phyloP scores from a whole-genome alignment of 2,113 vertebrate genomes.

The Hymenochirus boettgeri region DNA sequence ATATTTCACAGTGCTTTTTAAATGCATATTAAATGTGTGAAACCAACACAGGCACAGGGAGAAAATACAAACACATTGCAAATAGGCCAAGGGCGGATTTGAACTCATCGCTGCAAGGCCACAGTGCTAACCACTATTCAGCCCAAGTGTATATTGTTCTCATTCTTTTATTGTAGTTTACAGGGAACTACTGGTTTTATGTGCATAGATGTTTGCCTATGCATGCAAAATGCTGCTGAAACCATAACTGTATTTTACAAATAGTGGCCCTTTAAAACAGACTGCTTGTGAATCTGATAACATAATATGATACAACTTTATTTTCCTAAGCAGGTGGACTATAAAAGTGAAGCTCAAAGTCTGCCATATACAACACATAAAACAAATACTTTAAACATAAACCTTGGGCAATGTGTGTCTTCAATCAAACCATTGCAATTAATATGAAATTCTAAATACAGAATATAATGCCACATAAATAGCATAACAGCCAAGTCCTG shows the following conservation, averaged over 20 bases:
- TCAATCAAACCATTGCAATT: slow-evolving; percentile 69
- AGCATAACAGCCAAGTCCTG: slow-evolving; percentile 78
- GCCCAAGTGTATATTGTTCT: too few species aligned
- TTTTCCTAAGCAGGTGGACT: slow-evolving; percentile 45
- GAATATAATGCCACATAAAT: slow-evolving; percentile 79
- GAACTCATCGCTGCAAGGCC: too few species aligned
- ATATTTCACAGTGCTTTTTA: too few species aligned
- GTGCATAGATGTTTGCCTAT: too few species aligned
- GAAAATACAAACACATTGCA: too few species aligned
- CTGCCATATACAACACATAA: slow-evolving; percentile 49
- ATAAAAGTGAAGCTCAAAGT: slow-evolving; percentile 45
- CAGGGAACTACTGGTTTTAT: too few species aligned
- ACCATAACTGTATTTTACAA: not conserved
- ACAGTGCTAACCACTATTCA: too few species aligned
- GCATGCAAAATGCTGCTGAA: too few species aligned
- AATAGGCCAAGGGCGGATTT: too few species aligned
- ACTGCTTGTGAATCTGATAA: slow-evolving; percentile 22
- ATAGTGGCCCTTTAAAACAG: slow-evolving; percentile 10
- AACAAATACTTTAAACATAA: slow-evolving; percentile 61
- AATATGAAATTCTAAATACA: slow-evolving; percentile 79
- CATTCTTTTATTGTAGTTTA: too few species aligned
- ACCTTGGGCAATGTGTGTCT: slow-evolving; percentile 53
- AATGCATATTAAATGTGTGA: too few species aligned
- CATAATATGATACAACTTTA: slow-evolving; percentile 36
- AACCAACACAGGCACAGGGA: too few species aligned